Evolutionary conservation across 2,113 vertebrate genomes (phyloP).

Genomic region (Xiphias gladius): DNA sequence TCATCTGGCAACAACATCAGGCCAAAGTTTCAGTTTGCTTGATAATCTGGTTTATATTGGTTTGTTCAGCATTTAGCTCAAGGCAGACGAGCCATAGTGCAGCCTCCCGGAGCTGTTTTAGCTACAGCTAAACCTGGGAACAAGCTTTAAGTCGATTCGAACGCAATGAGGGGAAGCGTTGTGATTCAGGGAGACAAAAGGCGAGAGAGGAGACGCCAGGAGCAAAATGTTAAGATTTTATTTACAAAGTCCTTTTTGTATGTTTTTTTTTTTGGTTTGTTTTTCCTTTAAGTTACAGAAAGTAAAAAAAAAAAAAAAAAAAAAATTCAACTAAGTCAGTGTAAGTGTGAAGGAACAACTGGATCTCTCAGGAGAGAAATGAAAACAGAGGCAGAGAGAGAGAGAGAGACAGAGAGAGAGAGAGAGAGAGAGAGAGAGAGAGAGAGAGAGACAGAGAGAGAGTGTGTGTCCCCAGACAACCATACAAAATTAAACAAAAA

Average conservation of each 20-base stretch:
- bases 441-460: constrained; percentile 13
- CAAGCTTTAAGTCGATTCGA: too few relatives aligned
- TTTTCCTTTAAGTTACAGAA: constrained; percentile 87
- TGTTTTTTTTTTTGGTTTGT: constrained; percentile 64
- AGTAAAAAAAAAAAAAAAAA: constrained; percentile 86
- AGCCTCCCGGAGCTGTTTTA: too few relatives aligned
- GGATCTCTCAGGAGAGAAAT: constrained; percentile 33
- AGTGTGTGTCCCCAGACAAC: constrained; percentile 36
- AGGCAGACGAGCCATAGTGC: too few relatives aligned
- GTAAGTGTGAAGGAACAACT: constrained; percentile 52
- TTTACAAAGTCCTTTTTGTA: constrained; percentile 90
- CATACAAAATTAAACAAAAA: constrained; percentile 69
- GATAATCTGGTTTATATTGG: too few relatives aligned
- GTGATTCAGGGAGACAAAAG: neutral
- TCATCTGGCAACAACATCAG: too few relatives aligned
- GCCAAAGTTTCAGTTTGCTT: too few relatives aligned
- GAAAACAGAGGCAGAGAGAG: neutral
- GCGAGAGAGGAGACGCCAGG: constrained; percentile 50
- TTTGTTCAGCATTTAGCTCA: too few relatives aligned
- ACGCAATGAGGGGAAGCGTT: neutral
- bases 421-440: neutral
- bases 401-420: neutral
- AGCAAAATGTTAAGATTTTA: constrained; percentile 95
- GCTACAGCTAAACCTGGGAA: too few relatives aligned
- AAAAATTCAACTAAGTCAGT: constrained; percentile 46